Evolutionary conservation across 1,140 invertebrate species (phyloP).

Genomic region (Hormaphis cornu): DNA sequence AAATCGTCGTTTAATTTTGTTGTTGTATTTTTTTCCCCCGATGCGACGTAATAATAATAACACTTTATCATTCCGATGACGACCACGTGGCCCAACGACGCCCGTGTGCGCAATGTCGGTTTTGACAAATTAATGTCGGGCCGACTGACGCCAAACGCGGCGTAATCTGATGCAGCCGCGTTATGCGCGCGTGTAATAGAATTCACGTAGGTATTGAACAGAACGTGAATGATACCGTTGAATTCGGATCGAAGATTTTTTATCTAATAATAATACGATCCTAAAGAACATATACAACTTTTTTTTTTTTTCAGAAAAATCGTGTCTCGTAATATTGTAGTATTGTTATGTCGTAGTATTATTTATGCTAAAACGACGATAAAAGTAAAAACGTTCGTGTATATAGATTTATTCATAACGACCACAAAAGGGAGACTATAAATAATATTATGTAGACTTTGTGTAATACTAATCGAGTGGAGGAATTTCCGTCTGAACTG

Average conservation of each 20-base stretch:
- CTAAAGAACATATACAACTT: background rate
- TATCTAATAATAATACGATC: background rate
- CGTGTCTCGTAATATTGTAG: background rate
- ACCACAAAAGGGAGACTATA: too few species aligned
- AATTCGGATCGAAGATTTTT: background rate
- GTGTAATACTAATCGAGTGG: too few species aligned
- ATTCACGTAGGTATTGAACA: background rate
- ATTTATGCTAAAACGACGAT: too few species aligned
- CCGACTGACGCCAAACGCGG: conserved; percentile 14
- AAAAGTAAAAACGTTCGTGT: too few species aligned
- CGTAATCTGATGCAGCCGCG: conserved; percentile 29
- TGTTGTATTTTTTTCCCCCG: background rate
- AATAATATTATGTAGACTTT: too few species aligned
- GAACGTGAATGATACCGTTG: background rate
- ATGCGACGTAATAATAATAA: background rate
- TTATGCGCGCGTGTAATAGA: background rate
- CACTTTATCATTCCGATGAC: background rate
- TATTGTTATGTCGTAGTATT: background rate
- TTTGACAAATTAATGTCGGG: conserved; percentile 17
- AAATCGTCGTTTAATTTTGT: conserved; percentile 17
- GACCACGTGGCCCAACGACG: background rate
- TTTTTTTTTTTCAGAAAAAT: background rate
- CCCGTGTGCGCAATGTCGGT: background rate
- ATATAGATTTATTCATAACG: too few species aligned
- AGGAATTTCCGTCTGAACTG: too few species aligned